Percentiles rank a stretch among this genome's conserved stretches.
These are phyloP conservation scores for Pseudorhiza aurosa DNA, from an alignment of 30 jellyfish, hydroid and myxozoan genomes.

Conservation along the genomic window DNA sequence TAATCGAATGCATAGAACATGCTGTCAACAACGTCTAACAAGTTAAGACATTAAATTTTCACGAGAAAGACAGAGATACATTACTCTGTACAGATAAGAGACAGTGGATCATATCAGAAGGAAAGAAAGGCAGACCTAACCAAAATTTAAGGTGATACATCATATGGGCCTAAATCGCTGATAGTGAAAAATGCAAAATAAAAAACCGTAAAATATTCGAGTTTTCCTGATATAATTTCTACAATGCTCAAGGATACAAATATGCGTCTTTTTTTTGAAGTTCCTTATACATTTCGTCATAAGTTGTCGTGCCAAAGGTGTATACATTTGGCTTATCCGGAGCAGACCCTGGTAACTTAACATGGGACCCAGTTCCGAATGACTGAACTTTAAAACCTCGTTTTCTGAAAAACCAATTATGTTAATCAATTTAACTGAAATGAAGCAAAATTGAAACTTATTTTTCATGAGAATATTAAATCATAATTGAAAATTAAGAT, in stretches of 20 bases:
- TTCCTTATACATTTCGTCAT: slow-evolving; percentile 92
- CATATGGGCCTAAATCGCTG: no score
- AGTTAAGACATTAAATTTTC: no score
- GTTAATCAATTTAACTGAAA: neutral
- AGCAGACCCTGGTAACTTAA: slow-evolving; percentile 93
- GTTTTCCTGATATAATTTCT: neutral
- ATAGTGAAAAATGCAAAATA: no score
- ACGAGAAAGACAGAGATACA: no score
- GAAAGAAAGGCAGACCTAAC: no score
- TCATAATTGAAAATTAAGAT: neutral
- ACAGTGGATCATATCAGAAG: no score
- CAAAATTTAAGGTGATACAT: no score
- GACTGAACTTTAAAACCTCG: slow-evolving; percentile 89
- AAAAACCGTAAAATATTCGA: no score
- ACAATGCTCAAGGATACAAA: slow-evolving; percentile 79
- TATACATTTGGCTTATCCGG: slow-evolving; percentile 95
- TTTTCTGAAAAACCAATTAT: slow-evolving; percentile 72
- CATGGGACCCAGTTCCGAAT: slow-evolving; percentile 91
- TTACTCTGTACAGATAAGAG: no score
- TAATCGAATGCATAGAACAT: no score
- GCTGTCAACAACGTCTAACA: no score
- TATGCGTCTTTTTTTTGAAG: slow-evolving; percentile 75
- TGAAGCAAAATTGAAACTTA: neutral
- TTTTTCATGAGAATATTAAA: neutral
- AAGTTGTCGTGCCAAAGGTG: slow-evolving; percentile 82